phyloP scores from a whole-genome alignment of 2,113 vertebrate genomes.

The Leptobrachium leishanense region DNA sequence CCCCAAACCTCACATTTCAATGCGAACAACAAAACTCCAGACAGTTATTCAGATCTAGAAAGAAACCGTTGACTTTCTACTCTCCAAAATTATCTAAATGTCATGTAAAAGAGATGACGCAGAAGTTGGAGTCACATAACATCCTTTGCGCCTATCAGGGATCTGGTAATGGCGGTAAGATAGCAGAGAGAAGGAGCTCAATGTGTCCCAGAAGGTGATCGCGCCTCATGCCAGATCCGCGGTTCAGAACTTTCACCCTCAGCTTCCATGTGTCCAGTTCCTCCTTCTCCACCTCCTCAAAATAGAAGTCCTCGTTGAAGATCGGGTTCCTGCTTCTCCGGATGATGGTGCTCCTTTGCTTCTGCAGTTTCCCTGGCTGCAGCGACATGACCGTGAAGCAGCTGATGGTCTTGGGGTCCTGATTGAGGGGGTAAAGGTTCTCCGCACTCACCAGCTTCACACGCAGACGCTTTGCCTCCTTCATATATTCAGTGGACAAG shows the following conservation, averaged over 20 bases:
- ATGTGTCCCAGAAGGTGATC: constrained; percentile 58
- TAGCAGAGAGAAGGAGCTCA: constrained; percentile 48
- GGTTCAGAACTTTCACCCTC: constrained; percentile 58
- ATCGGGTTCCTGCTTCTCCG: constrained; percentile 60
- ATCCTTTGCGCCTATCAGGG: neutral
- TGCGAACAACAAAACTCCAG: no score
- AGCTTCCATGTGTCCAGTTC: constrained; percentile 54
- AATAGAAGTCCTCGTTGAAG: constrained; percentile 70
- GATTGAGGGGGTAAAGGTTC: constrained; percentile 48
- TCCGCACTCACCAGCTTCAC: constrained; percentile 63
- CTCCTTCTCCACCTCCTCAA: constrained; percentile 52
- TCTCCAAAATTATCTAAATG: no score
- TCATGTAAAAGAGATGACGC: no score
- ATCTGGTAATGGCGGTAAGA: constrained; percentile 49
- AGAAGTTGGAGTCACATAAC: neutral
- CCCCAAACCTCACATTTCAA: no score
- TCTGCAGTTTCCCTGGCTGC: constrained; percentile 44
- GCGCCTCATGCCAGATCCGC: constrained; percentile 53
- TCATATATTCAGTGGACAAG: constrained; percentile 55
- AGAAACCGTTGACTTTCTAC: no score
- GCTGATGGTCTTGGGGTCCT: constrained; percentile 53
- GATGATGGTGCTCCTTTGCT: constrained; percentile 60
- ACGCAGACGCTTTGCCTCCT: constrained; percentile 51
- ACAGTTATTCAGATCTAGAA: no score
- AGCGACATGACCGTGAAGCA: constrained; percentile 56